phyloP scores from a whole-genome alignment of 2,888 invertebrate genomes.

The Charanyca ferruginea region DNA sequence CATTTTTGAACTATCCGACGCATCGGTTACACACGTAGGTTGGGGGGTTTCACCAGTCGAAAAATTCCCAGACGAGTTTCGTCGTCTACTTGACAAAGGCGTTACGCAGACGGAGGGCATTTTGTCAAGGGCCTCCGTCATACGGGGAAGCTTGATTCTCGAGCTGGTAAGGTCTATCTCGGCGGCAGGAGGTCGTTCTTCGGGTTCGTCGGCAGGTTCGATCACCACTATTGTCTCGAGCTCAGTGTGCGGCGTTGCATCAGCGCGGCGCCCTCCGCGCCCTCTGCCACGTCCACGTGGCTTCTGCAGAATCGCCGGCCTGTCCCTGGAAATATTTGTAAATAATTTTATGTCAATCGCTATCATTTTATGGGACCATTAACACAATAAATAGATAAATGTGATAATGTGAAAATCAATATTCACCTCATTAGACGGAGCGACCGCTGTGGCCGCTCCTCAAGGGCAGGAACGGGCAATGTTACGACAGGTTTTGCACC shows the following conservation, averaged over 20 bases:
- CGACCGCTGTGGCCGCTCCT: slow-evolving; percentile 87
- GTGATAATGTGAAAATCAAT: slow-evolving; percentile 1
- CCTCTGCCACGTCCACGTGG: slow-evolving; percentile 84
- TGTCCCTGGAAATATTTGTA: slow-evolving; percentile 77
- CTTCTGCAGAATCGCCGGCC: slow-evolving; percentile 81
- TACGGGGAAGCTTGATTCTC: slow-evolving; percentile 86
- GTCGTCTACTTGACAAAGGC: slow-evolving; percentile 80
- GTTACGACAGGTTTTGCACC: slow-evolving; percentile 75
- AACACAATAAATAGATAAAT: neutral
- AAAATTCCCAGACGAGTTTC: slow-evolving; percentile 73
- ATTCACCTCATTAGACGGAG: slow-evolving; percentile 85
- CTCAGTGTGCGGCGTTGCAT: slow-evolving; percentile 59
- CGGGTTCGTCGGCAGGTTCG: slow-evolving; percentile 52
- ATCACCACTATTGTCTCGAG: slow-evolving; percentile 59
- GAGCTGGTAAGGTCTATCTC: slow-evolving; percentile 86
- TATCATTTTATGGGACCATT: neutral
- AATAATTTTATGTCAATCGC: neutral
- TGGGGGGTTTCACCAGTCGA: slow-evolving; percentile 70
- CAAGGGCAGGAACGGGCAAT: slow-evolving; percentile 83
- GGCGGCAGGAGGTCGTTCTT: slow-evolving; percentile 48
- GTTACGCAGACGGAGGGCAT: slow-evolving; percentile 81
- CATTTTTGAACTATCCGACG: slow-evolving; percentile 68
- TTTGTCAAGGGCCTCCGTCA: slow-evolving; percentile 87
- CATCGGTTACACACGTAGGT: slow-evolving; percentile 70
- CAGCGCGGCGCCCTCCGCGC: slow-evolving; percentile 75